Evolutionary conservation across 2,888 invertebrate genomes (phyloP).

Genomic region (Chloromyia formosa): DNA sequence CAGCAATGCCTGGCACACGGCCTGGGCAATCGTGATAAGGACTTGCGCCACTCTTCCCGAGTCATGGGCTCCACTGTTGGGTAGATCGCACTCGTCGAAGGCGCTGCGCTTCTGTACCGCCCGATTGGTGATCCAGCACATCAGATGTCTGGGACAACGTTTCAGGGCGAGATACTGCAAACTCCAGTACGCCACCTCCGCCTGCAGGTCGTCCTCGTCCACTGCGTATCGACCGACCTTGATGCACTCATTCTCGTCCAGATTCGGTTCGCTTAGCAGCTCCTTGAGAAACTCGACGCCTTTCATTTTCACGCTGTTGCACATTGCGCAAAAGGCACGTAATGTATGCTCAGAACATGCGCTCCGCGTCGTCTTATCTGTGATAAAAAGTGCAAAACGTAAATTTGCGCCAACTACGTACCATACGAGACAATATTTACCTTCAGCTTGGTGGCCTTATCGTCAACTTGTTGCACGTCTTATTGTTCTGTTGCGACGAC

Average conservation of each 20-base stretch:
- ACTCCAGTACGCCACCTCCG: conserved; percentile 17
- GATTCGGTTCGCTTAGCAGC: neutral
- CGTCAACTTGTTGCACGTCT: neutral
- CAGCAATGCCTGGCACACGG: neutral
- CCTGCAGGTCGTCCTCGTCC: conserved; percentile 14
- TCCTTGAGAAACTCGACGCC: conserved; percentile 29
- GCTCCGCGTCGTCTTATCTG: neutral
- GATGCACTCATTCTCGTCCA: conserved; percentile 14
- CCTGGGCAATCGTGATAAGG: conserved; percentile 13
- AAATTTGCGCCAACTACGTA: conserved; percentile 8
- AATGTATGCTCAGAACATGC: neutral
- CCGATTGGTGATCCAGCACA: neutral
- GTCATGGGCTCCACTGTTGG: conserved; percentile 18
- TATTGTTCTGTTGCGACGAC: no score
- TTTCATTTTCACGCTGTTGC: conserved; percentile 22
- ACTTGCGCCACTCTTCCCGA: conserved; percentile 32
- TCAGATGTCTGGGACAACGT: conserved; percentile 18
- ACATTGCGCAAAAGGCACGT: neutral
- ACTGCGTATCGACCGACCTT: conserved; percentile 23
- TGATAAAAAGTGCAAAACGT: conserved; percentile 12
- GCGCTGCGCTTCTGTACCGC: neutral
- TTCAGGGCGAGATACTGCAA: conserved; percentile 26
- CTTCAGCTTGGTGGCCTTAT: neutral
- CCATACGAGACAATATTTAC: conserved; percentile 15
- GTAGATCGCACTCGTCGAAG: conserved; percentile 10